phyloP scores from a whole-genome alignment of 2,797 vertebrate genomes.

The Petrocephalus schoutedeni region DNA sequence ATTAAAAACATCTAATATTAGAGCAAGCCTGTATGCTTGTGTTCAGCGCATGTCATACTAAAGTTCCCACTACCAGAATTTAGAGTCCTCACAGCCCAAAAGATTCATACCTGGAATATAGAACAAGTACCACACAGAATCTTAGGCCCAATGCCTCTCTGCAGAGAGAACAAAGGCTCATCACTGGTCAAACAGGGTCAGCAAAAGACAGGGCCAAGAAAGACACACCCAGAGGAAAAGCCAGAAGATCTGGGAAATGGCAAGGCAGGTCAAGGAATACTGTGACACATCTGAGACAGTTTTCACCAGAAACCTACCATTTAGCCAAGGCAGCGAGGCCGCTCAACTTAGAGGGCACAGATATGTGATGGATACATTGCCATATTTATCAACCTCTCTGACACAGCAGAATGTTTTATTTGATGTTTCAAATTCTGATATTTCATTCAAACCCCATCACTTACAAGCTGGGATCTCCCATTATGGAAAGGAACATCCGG shows the following conservation, averaged over 20 bases:
- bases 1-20: not conserved
- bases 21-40: not conserved
- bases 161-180: too few relatives aligned
- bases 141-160: not conserved
- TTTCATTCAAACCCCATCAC: not conserved
- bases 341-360: not conserved
- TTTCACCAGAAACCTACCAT: not conserved
- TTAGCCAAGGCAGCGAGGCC: not conserved
- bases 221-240: not conserved
- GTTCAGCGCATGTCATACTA: not conserved
- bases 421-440: not conserved
- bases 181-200: too few relatives aligned
- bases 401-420: not conserved
- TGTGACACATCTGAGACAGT: not conserved
- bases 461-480: not conserved
- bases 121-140: not conserved
- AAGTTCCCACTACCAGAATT: not conserved
- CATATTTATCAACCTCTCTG: not conserved
- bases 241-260: not conserved
- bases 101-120: not conserved
- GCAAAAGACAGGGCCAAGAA: too few relatives aligned
- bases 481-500: not conserved
- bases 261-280: not conserved
- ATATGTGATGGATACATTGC: not conserved
- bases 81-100: not conserved